These are phyloP conservation scores for Orthonevra nobilis DNA, from an alignment of 2,888 invertebrate genomes.

Conservation along the genomic window DNA sequence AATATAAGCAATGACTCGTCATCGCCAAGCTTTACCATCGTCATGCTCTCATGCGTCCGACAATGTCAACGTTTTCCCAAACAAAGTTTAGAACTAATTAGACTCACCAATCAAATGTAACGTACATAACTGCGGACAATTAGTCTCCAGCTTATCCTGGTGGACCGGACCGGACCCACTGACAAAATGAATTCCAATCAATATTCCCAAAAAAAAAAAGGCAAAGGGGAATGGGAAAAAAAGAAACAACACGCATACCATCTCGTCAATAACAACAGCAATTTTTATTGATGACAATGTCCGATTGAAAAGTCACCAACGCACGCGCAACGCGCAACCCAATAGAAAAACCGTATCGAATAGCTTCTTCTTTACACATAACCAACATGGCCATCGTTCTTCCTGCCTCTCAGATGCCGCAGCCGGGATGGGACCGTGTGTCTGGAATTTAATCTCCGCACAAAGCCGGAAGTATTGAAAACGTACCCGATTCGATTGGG, in stretches of 20 bases:
- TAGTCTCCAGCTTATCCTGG: conserved; percentile 65
- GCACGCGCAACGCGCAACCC: conserved; percentile 69
- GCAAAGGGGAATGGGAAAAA: conserved; percentile 24
- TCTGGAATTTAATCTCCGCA: conserved; percentile 68
- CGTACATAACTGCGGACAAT: conserved; percentile 59
- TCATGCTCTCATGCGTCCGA: too few relatives aligned
- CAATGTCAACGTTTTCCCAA: conserved; percentile 23
- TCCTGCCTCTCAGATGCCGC: conserved; percentile 26
- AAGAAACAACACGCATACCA: not conserved
- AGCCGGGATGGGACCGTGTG: conserved; percentile 39
- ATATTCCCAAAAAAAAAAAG: too few relatives aligned
- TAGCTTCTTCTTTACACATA: too few relatives aligned
- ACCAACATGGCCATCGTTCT: conserved; percentile 31
- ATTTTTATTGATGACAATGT: conserved; percentile 68
- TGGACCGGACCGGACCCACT: conserved; percentile 47
- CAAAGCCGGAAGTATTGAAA: conserved; percentile 70
- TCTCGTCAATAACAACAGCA: conserved; percentile 3
- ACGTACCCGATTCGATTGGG: conserved; percentile 64
- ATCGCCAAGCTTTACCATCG: conserved; percentile 42
- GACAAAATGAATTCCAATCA: conserved; percentile 31
- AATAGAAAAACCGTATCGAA: conserved; percentile 67
- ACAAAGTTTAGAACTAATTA: conserved; percentile 57
- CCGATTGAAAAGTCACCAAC: conserved; percentile 68
- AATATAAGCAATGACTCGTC: conserved; percentile 37
- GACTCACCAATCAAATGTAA: conserved; percentile 63